A percentile compares a stretch with the other conserved stretches of the same genome.
Evolutionary conservation across 2,797 vertebrate genomes (phyloP).

Genomic region (Spinus pinus): DNA sequence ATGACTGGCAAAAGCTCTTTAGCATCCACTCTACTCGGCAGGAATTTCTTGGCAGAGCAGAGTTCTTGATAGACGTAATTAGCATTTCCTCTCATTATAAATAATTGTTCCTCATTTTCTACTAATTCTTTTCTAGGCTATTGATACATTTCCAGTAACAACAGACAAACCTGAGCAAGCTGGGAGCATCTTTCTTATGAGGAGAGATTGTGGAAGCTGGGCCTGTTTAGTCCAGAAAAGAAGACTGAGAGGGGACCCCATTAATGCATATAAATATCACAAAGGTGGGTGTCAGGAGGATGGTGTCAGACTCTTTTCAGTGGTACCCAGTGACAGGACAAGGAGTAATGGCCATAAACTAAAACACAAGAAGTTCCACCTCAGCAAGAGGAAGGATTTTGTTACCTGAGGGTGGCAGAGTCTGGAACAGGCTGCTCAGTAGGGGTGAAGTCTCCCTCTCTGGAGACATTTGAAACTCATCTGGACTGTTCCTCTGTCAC

Average conservation of each 20-base stretch:
- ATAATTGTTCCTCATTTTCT: conserved; percentile 40
- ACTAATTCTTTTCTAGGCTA: conserved; percentile 3
- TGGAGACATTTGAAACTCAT: neutral
- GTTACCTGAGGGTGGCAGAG: neutral
- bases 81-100: conserved; percentile 45
- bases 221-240: neutral
- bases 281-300: neutral
- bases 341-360: neutral
- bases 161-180: neutral
- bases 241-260: neutral
- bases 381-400: neutral
- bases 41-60: neutral
- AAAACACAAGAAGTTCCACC: neutral
- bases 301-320: neutral
- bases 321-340: neutral
- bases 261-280: neutral
- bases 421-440: neutral
- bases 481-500: neutral
- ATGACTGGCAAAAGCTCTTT: neutral
- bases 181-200: neutral
- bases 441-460: neutral
- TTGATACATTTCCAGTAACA: neutral
- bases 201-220: neutral
- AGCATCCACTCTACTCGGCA: neutral
- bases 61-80: neutral